Conservation (phyloP, 1,140 invertebrate genomes). For the Chironomus tepperi region DNA sequence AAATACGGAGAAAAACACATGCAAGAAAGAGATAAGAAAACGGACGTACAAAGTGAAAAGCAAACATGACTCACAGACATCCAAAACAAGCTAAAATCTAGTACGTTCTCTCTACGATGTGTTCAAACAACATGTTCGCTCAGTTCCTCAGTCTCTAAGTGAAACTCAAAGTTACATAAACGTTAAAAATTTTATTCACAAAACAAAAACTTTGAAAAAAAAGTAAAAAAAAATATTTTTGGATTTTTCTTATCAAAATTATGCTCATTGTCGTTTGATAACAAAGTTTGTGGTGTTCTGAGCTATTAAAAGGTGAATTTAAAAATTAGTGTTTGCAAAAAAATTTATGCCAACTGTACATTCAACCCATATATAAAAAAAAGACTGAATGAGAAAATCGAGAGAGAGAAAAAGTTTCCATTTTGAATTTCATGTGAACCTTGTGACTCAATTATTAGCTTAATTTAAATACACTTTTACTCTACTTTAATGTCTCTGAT, state of each 20-base stretch:
- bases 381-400: neutral
- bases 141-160: neutral
- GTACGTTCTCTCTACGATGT: neutral
- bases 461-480: neutral
- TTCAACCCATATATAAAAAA: neutral
- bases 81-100: neutral
- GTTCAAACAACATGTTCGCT: neutral
- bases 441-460: neutral
- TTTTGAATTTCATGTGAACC: neutral
- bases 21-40: no score
- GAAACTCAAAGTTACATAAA: neutral
- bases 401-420: neutral
- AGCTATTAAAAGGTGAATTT: neutral
- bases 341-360: constrained; percentile 1
- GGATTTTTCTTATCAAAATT: neutral
- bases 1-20: no score
- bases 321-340: neutral
- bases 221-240: neutral
- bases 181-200: neutral
- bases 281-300: neutral
- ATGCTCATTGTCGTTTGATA: neutral
- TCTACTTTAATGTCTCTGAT: neutral
- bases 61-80: neutral
- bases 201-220: neutral
- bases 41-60: no score